phyloP scores from a whole-genome alignment of 2,113 vertebrate species.

The Donacobius atricapilla region DNA sequence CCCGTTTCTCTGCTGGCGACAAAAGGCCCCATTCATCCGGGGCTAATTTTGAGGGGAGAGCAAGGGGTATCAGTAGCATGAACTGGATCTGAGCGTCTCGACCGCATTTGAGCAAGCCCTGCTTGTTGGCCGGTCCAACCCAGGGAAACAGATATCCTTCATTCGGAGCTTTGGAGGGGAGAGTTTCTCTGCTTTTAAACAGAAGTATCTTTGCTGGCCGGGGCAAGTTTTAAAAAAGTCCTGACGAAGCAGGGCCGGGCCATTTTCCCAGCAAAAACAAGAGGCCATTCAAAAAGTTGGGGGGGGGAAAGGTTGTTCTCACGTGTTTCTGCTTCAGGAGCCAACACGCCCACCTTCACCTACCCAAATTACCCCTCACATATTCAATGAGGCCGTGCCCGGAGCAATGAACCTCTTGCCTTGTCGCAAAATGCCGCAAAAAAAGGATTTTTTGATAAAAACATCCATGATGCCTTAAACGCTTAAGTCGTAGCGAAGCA shows the following conservation, averaged over 20 bases:
- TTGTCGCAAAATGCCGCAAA: not conserved
- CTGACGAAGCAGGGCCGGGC: not conserved
- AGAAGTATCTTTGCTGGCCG: slow-evolving; percentile 23
- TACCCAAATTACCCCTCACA: not conserved
- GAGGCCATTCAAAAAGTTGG: not conserved
- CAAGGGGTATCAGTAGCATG: slow-evolving; percentile 57
- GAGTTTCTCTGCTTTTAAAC: not conserved
- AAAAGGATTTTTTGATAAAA: not conserved
- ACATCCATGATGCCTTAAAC: not conserved
- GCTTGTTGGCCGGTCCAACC: not conserved
- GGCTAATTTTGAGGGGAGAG: slow-evolving; percentile 43
- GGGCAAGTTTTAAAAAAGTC: not conserved
- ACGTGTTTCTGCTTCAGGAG: not conserved
- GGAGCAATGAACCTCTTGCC: not conserved
- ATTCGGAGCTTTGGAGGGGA: not conserved
- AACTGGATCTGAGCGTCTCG: slow-evolving; percentile 30
- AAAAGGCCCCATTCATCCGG: slow-evolving; percentile 74
- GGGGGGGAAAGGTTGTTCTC: rapidly evolving
- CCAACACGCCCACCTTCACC: rapidly evolving
- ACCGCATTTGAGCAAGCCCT: slow-evolving; percentile 63
- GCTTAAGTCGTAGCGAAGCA: not conserved
- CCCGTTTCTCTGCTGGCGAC: slow-evolving; percentile 53
- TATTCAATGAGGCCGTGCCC: not conserved
- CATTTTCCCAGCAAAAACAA: not conserved
- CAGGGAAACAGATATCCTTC: not conserved